Conservation (phyloP, 2,797 vertebrate genomes). For the Liasis olivaceus region DNA sequence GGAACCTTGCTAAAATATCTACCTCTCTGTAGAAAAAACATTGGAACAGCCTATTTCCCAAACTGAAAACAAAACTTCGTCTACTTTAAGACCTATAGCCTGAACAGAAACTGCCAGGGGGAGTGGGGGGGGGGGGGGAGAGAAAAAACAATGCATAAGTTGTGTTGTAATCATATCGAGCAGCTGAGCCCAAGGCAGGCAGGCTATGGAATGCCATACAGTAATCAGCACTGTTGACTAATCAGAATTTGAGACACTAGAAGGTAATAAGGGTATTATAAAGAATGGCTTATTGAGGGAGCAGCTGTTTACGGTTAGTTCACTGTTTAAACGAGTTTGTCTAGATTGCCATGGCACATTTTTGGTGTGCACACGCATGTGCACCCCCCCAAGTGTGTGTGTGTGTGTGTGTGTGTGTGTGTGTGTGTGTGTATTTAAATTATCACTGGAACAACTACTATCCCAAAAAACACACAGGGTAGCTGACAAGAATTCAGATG, state of each 20-base stretch:
- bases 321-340: slow-evolving; percentile 79
- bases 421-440: no score
- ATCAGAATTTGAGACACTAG: slow-evolving; percentile 97
- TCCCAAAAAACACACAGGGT: slow-evolving; percentile 51
- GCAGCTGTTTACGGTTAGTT: slow-evolving; percentile 96
- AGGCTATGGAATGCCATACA: slow-evolving; percentile 92
- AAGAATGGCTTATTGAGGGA: slow-evolving; percentile 97
- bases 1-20: neutral
- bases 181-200: slow-evolving; percentile 97
- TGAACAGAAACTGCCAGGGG: slow-evolving; percentile 74
- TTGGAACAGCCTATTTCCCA: slow-evolving; percentile 37
- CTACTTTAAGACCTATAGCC: slow-evolving; percentile 64
- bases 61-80: slow-evolving; percentile 48
- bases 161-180: slow-evolving; percentile 88
- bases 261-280: slow-evolving; percentile 96
- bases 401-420: no score
- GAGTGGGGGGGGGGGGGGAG: neutral
- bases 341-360: slow-evolving; percentile 76
- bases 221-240: slow-evolving; percentile 99
- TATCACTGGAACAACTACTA: slow-evolving; percentile 7
- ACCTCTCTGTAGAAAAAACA: neutral
- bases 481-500: slow-evolving; percentile 61
- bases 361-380: slow-evolving; percentile 52
- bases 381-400: neutral
- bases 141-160: slow-evolving; percentile 91